Evolutionary conservation across 2,797 vertebrate species (phyloP).

Genomic region (Naso thynnoides): DNA sequence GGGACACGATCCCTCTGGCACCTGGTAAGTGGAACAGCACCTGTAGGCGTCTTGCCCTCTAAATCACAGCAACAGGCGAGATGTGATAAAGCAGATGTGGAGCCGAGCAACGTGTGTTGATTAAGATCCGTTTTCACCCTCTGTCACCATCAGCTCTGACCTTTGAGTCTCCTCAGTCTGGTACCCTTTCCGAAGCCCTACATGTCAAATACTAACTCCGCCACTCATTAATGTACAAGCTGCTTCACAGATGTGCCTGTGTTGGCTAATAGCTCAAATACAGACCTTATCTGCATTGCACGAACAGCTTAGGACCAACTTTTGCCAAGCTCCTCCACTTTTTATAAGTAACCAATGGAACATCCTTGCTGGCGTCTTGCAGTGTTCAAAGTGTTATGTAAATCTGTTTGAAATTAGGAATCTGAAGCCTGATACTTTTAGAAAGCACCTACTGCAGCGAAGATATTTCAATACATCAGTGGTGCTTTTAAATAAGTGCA

Average conservation of each 20-base stretch:
- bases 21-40: slow-evolving; percentile 60
- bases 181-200: slow-evolving; percentile 4
- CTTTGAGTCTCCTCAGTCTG: slow-evolving; percentile 23
- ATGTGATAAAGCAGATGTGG: slow-evolving; percentile 61
- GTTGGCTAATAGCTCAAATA: slow-evolving; percentile 44
- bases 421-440: slow-evolving; percentile 24
- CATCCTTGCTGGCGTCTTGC: slow-evolving; percentile 35
- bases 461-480: neutral
- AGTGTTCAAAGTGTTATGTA: slow-evolving; percentile 53
- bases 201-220: slow-evolving; percentile 31
- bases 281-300: slow-evolving; percentile 27
- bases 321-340: slow-evolving; percentile 39
- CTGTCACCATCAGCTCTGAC: slow-evolving; percentile 38
- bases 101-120: slow-evolving; percentile 35
- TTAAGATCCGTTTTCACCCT: slow-evolving; percentile 45
- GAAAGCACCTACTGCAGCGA: slow-evolving; percentile 17
- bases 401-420: slow-evolving; percentile 47
- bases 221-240: slow-evolving; percentile 54
- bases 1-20: slow-evolving; percentile 56
- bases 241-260: slow-evolving; percentile 57
- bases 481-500: neutral
- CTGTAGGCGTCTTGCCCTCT: slow-evolving; percentile 43
- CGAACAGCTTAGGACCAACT: slow-evolving; percentile 23
- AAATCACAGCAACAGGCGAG: slow-evolving; percentile 61
- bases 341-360: slow-evolving; percentile 44